phyloP scores from a whole-genome alignment of 2,797 vertebrate species.

The Catamblyrhynchus diadema region DNA sequence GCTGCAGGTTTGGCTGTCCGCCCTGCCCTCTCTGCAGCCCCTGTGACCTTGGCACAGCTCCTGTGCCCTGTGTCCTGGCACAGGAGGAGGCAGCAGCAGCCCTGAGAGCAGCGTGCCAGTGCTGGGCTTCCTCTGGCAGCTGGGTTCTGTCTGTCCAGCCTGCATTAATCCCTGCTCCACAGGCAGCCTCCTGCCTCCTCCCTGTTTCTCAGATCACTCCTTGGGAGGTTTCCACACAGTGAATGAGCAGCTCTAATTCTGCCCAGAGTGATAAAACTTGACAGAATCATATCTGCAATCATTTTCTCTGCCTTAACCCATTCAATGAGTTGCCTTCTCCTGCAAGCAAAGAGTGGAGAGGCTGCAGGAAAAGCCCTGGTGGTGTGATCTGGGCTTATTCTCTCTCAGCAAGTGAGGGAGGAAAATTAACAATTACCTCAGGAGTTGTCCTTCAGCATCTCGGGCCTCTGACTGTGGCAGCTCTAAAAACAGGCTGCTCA shows the following conservation, averaged over 20 bases:
- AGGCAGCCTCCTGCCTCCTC: not conserved
- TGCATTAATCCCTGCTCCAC: not conserved
- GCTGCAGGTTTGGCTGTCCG: too few relatives aligned
- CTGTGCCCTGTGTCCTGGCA: too few relatives aligned
- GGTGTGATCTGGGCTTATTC: not conserved
- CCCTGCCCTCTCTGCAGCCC: not conserved
- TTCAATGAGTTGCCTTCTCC: not conserved
- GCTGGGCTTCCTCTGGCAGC: not conserved
- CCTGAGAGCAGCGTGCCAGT: not conserved
- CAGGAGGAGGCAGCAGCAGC: not conserved
- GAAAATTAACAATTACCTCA: not conserved
- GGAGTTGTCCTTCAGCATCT: not conserved
- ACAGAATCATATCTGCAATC: not conserved
- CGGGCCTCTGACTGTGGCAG: not conserved
- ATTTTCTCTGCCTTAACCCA: not conserved
- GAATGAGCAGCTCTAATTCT: not conserved
- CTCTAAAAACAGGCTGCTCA: conserved; percentile 32
- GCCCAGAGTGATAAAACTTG: not conserved
- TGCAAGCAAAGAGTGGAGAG: not conserved
- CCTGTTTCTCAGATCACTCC: not conserved
- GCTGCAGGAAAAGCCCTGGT: not conserved
- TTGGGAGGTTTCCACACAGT: not conserved
- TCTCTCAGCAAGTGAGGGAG: not conserved
- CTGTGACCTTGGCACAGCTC: not conserved
- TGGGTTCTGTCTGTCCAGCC: too few relatives aligned